Base-by-base conservation (phyloP, 2,113 vertebrate genomes). In the Raphicerus campestris region DNA sequence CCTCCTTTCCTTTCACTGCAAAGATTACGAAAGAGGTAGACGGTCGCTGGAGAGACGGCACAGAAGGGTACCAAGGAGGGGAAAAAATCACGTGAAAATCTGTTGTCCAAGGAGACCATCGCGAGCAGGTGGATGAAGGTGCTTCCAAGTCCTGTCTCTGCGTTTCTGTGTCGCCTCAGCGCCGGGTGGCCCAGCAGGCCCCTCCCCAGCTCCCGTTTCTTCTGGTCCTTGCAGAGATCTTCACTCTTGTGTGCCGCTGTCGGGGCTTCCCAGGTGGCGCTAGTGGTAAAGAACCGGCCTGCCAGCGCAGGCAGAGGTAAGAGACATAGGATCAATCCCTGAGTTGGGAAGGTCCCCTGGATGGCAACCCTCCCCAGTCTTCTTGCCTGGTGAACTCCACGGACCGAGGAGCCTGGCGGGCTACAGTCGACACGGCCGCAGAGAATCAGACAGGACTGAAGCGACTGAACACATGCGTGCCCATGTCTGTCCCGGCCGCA, bases 401-500 rank as follows among this genome's bases (percentile, higher is more conserved):
- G 10, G n/a, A 70, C 66, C 5, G 5, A 70, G 66, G 66, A 22
- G 19, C 66, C 66, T 39, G 66, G 66, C 10, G 19, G 63, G n/a
- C n/a, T 22, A 1, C 66, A 5, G 63, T 20, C 4, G 1, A 35
- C 1, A 70, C n/a, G 66, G n/a, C 22, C 66, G 11, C 66, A 22
- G 39, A 39, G 66, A 70, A 22, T 70, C n/a, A 39, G 63, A 70
- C 66, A 3, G 0, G 19, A 70, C n/a, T 70, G 66, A 39, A 70
- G 66, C 10, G 0, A 22, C n/a, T 22, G n/a, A 11, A 35, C n/a
- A 10, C 66, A 11, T 0, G 3, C 0, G 10, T 39, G n/a, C 66
- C 3, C 3, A 0, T 1, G 22, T 61, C 42, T 80, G 45, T 80
- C 16, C 77, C 55, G 77, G 35, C 51, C 9, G 5, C 22, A 30